Percentiles rank a stretch among this genome's conserved stretches.
phyloP scores from a whole-genome alignment of 2,113 vertebrate genomes.

The Amphiprion percula region DNA sequence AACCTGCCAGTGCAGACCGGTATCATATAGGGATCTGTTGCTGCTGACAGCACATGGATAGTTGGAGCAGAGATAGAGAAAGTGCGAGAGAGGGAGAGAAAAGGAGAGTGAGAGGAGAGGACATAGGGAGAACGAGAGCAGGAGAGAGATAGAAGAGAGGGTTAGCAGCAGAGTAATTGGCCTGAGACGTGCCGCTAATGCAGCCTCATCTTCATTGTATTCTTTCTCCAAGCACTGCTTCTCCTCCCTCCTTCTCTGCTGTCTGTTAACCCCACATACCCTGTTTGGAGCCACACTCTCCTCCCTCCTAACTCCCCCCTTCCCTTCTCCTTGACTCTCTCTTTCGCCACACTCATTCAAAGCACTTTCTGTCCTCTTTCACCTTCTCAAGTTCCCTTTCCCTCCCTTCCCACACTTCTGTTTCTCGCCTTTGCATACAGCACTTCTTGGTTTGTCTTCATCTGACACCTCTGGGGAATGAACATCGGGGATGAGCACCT shows the following conservation, averaged over 20 bases:
- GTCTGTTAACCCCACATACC: constrained; percentile 47
- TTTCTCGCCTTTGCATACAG: constrained; percentile 64
- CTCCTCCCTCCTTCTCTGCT: constrained; percentile 19
- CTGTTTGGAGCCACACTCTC: constrained; percentile 15
- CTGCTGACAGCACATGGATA: constrained; percentile 81
- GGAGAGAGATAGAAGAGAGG: constrained; percentile 45
- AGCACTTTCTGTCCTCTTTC: constrained; percentile 74
- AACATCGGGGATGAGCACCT: constrained; percentile 73
- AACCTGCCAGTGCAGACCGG: constrained; percentile 75
- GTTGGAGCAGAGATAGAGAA: constrained; percentile 73
- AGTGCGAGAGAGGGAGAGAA: constrained; percentile 56
- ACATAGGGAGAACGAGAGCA: constrained; percentile 35
- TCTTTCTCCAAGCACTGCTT: constrained; percentile 59
- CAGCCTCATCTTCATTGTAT: constrained; percentile 66
- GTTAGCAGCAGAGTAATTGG: constrained; percentile 77
- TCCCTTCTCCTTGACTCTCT: constrained; percentile 49
- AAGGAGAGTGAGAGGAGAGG: constrained; percentile 62
- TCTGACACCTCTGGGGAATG: constrained; percentile 70
- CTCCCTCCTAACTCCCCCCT: constrained; percentile 15
- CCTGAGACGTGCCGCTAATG: constrained; percentile 72
- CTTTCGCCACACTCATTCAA: constrained; percentile 54
- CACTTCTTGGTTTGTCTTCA: constrained; percentile 62
- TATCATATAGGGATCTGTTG: constrained; percentile 84
- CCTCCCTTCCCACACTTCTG: constrained; percentile 45
- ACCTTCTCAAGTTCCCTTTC: constrained; percentile 75